Conservation (phyloP, 2,797 vertebrate genomes). For the Lacerta viridis region DNA sequence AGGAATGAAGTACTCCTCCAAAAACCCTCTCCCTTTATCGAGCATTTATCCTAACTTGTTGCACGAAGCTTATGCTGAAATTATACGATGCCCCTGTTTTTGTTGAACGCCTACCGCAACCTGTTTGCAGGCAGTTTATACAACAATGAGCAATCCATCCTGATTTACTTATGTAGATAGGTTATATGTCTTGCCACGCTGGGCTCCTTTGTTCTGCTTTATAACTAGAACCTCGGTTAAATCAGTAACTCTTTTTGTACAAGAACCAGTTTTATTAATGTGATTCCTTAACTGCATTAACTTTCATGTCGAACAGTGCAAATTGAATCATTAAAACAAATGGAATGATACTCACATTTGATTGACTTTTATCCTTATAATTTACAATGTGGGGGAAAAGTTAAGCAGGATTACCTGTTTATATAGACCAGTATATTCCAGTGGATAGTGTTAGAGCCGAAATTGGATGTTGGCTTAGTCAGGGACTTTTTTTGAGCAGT, state of each 20-base stretch:
- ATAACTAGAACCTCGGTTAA: neutral
- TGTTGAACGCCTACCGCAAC: too few species aligned
- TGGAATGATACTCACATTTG: neutral
- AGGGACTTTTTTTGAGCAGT: neutral
- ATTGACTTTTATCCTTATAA: neutral
- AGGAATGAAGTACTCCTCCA: too few species aligned
- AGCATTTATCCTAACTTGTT: too few species aligned
- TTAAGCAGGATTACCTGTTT: neutral
- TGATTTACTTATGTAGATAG: too few species aligned
- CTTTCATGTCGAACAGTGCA: neutral
- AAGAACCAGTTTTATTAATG: neutral
- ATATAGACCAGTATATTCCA: neutral
- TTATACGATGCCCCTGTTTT: too few species aligned
- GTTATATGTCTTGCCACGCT: too few species aligned
- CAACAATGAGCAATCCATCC: too few species aligned
- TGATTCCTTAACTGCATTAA: neutral
- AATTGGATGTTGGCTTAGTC: neutral
- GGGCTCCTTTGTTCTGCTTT: neutral
- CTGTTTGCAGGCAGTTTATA: too few species aligned
- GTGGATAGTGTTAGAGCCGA: neutral
- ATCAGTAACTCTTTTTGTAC: neutral
- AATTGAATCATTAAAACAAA: neutral
- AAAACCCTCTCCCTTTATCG: too few species aligned
- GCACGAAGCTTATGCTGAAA: too few species aligned
- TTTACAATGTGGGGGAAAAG: neutral